A percentile compares a stretch with the other conserved stretches of the same genome.
phyloP scores from a whole-genome alignment of 2,797 vertebrate genomes.

The Thunnus albacares region DNA sequence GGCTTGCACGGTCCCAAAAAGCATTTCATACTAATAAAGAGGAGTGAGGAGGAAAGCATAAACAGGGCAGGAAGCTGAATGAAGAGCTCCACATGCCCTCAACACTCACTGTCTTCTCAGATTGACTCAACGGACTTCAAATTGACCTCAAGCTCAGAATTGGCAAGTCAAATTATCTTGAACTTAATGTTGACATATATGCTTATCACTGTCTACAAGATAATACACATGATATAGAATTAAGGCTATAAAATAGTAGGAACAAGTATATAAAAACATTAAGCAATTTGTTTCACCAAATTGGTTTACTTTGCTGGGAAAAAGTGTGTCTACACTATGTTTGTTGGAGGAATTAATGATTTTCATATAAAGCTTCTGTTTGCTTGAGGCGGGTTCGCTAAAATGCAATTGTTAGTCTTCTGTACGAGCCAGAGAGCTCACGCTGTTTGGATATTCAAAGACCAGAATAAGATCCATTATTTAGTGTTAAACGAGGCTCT shows the following conservation, averaged over 20 bases:
- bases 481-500: conserved; percentile 81
- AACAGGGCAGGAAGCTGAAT: conserved; percentile 70
- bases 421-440: conserved; percentile 42
- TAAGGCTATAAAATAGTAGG: conserved; percentile 18
- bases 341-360: conserved; percentile 60
- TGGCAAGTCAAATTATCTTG: conserved; percentile 45
- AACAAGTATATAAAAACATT: conserved; percentile 21
- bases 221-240: conserved; percentile 30
- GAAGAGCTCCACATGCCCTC: conserved; percentile 58
- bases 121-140: conserved; percentile 69
- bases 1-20: conserved; percentile 77
- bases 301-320: conserved; percentile 45
- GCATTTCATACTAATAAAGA: conserved; percentile 83
- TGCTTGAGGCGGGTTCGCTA: conserved; percentile 57
- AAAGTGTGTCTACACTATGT: conserved; percentile 41
- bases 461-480: conserved; percentile 81
- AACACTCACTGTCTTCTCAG: conserved; percentile 55
- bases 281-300: conserved; percentile 49
- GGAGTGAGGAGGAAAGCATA: conserved; percentile 63
- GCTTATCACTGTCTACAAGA: conserved; percentile 25
- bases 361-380: conserved; percentile 56
- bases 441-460: conserved; percentile 76
- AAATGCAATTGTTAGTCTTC: conserved; percentile 65
- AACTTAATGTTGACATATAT: conserved; percentile 36
- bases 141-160: conserved; percentile 65